Evolutionary conservation across 1,140 invertebrate species (phyloP), one percentile per base, ranked within the genome.

Genomic region (Saxidomus purpurata): DNA sequence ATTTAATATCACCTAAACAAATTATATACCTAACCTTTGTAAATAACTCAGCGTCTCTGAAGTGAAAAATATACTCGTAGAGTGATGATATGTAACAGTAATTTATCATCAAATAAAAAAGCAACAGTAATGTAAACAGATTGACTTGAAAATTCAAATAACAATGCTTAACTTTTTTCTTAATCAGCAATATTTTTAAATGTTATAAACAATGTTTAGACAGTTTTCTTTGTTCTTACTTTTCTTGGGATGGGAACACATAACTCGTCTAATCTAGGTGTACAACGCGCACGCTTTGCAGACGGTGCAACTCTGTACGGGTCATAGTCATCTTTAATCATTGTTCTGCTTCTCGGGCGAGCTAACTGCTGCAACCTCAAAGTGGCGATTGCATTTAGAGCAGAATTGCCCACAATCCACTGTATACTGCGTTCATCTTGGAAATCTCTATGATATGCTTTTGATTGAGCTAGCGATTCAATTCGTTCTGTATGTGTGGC

Each of bases 271-370:
- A 95, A 34, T 47, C 94, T 87, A 1, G 93, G 93, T 19, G 94
- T 94, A 6, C 93, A 86, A 25, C 90, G 87, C 1, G 93, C 92
- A 13, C 90, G 77, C 40, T 87, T 90, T 15, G 94, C 94, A 3
- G 90, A 90, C 8, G 87, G 28, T 0, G 93, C 47, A 1, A 95
- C 90, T 87, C 90, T 93, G 88, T 94, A 94, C 0, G 94, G 94
- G 59, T 95, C 94, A 59, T 91, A 95, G 87, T 95, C 94, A 71
- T 94, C 94, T 82, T 93, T 93, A 31, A 94, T 92, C 90, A 93
- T 89, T 1, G 92, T 92, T 11, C 94, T 90, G 88, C 93, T 93
- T 31, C 91, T 79, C 25, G 94, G 94, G n/a, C 94, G 90, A 9
- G 93, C 85, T 19, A 95, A 83, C 89, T 95, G 94, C 71, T 93